phyloP scores from a whole-genome alignment of 2,797 vertebrate species.

The Cetoscarus ocellatus region DNA sequence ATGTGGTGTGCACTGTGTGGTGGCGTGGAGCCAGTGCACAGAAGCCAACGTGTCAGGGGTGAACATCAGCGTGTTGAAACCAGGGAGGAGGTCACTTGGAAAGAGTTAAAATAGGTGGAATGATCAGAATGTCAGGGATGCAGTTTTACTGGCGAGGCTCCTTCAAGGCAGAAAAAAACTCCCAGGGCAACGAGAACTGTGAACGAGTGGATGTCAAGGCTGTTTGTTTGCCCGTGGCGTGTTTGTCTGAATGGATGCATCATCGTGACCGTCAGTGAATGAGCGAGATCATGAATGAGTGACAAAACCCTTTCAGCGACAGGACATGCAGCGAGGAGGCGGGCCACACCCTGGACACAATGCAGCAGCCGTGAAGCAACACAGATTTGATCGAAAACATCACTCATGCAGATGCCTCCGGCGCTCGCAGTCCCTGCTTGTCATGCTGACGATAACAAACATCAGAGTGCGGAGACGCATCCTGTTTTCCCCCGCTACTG shows the following conservation, averaged over 20 bases:
- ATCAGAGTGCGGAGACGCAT: conserved; percentile 21
- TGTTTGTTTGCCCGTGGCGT: conserved; percentile 18
- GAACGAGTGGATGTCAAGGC: conserved; percentile 1
- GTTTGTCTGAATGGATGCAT: conserved; percentile 43
- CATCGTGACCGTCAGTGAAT: conserved; percentile 21
- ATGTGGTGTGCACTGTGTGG: background rate
- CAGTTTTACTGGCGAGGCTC: conserved; percentile 56
- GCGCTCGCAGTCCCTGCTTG: conserved; percentile 21
- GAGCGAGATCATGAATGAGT: conserved; percentile 21
- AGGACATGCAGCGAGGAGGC: conserved; percentile 23
- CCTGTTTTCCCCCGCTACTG: conserved; percentile 34
- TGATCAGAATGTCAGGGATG: conserved; percentile 83
- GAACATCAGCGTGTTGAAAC: conserved; percentile 37
- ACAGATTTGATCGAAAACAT: conserved; percentile 39
- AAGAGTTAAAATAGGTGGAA: conserved; percentile 76
- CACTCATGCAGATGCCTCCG: conserved; percentile 38
- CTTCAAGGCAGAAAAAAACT: conserved; percentile 39
- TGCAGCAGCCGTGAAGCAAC: conserved; percentile 15
- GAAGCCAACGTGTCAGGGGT: conserved; percentile 3
- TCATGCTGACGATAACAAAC: conserved; percentile 34
- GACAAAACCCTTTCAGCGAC: conserved; percentile 43
- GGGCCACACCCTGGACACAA: conserved; percentile 68
- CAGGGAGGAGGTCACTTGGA: conserved; percentile 59
- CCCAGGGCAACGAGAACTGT: background rate
- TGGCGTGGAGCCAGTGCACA: background rate